These are phyloP conservation scores for Cirrhinus mrigala DNA, from an alignment of 2,797 vertebrate species.

Conservation along the genomic window DNA sequence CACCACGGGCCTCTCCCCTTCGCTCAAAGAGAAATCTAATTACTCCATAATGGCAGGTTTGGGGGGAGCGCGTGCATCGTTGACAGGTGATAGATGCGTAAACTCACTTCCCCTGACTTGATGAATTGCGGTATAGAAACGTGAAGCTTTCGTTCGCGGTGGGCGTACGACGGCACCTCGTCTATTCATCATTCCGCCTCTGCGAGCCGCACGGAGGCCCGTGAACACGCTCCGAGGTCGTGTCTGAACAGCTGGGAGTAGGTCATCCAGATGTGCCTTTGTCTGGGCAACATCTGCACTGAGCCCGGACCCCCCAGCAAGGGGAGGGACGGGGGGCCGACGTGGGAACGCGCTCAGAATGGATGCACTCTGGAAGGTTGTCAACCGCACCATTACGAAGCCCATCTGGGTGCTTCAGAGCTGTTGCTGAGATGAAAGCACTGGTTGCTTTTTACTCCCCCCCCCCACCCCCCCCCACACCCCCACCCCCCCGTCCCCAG, in stretches of 20 bases:
- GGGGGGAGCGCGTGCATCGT: slow-evolving; percentile 44
- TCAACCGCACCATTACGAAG: slow-evolving; percentile 57
- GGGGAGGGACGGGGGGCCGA: slow-evolving; percentile 31
- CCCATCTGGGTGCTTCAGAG: slow-evolving; percentile 62
- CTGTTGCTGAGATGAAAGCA: slow-evolving; percentile 63
- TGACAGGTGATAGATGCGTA: slow-evolving; percentile 64
- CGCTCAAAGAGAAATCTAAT: slow-evolving; percentile 61
- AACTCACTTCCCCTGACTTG: slow-evolving; percentile 61
- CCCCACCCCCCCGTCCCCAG: neutral
- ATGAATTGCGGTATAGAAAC: slow-evolving; percentile 60
- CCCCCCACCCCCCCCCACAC: too few relatives aligned
- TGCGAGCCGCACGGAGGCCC: slow-evolving; percentile 9
- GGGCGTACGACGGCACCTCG: slow-evolving; percentile 55
- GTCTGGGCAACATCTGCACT: slow-evolving; percentile 62
- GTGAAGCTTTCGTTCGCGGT: slow-evolving; percentile 43
- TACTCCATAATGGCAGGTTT: slow-evolving; percentile 62
- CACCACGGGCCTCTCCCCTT: slow-evolving; percentile 52
- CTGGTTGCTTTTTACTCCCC: slow-evolving; percentile 48
- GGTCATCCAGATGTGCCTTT: slow-evolving; percentile 63
- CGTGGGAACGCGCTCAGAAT: slow-evolving; percentile 39
- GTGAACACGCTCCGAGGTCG: slow-evolving; percentile 57
- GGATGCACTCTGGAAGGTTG: slow-evolving; percentile 57
- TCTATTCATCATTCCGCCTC: slow-evolving; percentile 62
- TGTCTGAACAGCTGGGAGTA: slow-evolving; percentile 65
- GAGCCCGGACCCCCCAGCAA: slow-evolving; percentile 49